phyloP scores from a whole-genome alignment of 35 echinoderm and acorn worm genomes.

The Nesometra sesokonis region DNA sequence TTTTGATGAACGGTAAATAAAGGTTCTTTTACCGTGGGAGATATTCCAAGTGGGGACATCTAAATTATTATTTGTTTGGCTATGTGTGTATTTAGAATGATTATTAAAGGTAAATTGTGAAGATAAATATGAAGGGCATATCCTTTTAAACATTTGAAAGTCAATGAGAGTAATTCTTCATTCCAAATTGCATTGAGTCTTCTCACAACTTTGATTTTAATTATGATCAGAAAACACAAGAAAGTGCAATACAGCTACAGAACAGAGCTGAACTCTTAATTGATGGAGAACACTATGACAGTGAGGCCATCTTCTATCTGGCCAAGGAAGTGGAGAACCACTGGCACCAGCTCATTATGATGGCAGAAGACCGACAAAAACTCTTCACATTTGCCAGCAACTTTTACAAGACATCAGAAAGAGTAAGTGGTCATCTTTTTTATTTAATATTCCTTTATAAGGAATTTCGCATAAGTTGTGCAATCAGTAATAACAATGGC shows the following conservation, averaged over 20 bases:
- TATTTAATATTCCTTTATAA: not conserved
- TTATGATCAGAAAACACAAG: constrained; percentile 83
- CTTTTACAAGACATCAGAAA: constrained; percentile 97
- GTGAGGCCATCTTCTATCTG: constrained; percentile 63
- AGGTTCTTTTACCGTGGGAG: no score
- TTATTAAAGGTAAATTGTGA: no score
- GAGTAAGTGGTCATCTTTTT: constrained; percentile 36
- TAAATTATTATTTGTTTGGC: no score
- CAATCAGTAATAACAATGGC: no score
- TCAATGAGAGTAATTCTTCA: no score
- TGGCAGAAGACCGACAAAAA: constrained; percentile 83
- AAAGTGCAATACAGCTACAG: constrained; percentile 99
- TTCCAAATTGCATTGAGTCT: not conserved
- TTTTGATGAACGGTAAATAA: no score
- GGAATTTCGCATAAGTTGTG: no score
- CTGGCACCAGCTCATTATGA: constrained; percentile 84
- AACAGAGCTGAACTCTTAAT: constrained; percentile 75
- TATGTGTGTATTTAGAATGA: no score
- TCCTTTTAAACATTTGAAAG: no score
- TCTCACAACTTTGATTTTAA: not conserved
- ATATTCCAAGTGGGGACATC: no score
- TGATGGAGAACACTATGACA: constrained; percentile 76
- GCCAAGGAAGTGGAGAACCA: constrained; percentile 53
- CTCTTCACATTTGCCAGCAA: constrained; percentile 79
- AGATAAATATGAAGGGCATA: not conserved